Conservation (phyloP, 2,888 invertebrate genomes). For the Cerastis rubricosa region DNA sequence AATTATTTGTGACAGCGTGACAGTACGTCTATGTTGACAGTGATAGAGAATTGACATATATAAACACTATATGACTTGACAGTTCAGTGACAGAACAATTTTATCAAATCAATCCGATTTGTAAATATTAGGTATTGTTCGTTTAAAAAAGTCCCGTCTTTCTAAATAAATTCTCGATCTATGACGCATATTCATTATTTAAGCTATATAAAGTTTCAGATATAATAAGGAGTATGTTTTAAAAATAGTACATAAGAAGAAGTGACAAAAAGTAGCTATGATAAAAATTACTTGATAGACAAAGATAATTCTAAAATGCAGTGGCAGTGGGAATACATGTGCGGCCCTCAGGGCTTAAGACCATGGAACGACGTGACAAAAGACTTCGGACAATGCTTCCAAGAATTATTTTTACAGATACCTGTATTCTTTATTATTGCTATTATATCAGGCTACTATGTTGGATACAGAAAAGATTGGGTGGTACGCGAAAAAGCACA, state of each 20-base stretch:
- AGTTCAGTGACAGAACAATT: slow-evolving; percentile 3
- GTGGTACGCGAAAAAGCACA: slow-evolving; percentile 92
- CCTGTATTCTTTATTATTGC: slow-evolving; percentile 94
- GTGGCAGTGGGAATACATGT: slow-evolving; percentile 95
- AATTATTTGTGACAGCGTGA: no score
- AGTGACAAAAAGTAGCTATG: slow-evolving; percentile 29
- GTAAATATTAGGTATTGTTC: slow-evolving; percentile 33
- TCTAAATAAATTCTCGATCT: background rate
- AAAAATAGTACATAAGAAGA: background rate
- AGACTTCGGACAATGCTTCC: slow-evolving; percentile 96
- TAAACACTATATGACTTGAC: background rate
- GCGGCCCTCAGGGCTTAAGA: slow-evolving; percentile 93
- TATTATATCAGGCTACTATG: slow-evolving; percentile 94
- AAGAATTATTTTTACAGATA: slow-evolving; percentile 94
- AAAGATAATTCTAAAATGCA: slow-evolving; percentile 77
- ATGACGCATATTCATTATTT: slow-evolving; percentile 26
- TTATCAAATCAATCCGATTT: slow-evolving; percentile 15
- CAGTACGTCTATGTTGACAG: no score
- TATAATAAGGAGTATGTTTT: background rate
- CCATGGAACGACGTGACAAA: slow-evolving; percentile 93
- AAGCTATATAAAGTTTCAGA: background rate
- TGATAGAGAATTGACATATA: background rate
- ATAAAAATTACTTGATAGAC: slow-evolving; percentile 31
- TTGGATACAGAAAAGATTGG: slow-evolving; percentile 92
- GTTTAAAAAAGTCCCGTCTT: slow-evolving; percentile 30